Conservation (phyloP, 2,888 invertebrate genomes). For the Mamestra brassicae region DNA sequence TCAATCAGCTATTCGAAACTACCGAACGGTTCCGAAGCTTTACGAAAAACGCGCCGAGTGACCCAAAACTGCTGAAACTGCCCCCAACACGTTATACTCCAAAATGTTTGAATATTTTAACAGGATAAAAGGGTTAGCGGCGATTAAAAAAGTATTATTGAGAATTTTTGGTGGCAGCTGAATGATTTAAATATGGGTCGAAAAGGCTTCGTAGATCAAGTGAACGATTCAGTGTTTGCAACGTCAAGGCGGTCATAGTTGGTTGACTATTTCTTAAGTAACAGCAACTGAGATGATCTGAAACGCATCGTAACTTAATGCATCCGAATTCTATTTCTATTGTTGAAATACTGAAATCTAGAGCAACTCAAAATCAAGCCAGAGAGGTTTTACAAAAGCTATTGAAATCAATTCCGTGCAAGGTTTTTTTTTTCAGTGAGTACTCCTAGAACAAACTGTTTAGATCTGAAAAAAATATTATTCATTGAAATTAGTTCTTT, state of each 20-base stretch:
- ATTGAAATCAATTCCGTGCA: not conserved
- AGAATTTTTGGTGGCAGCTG: constrained; percentile 17
- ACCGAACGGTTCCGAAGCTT: constrained; percentile 13
- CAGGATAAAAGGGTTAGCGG: constrained; percentile 42
- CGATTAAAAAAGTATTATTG: constrained; percentile 49
- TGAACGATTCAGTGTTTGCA: not conserved
- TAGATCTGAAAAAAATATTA: no score
- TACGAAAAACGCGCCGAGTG: constrained; percentile 27
- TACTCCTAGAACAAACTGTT: no score
- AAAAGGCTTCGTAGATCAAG: not conserved
- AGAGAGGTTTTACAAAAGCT: not conserved
- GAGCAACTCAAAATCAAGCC: not conserved
- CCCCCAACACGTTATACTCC: constrained; percentile 11
- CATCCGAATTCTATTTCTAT: not conserved
- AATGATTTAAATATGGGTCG: constrained; percentile 17
- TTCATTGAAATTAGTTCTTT: no score
- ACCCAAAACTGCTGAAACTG: constrained; percentile 21
- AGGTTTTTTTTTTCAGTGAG: no score
- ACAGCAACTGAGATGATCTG: no score
- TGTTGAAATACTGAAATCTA: not conserved
- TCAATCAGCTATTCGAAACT: constrained; percentile 52
- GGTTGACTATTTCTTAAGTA: not conserved
- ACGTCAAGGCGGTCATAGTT: not conserved
- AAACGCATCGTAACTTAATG: not conserved
- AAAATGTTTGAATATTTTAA: constrained; percentile 45